A percentile compares a stretch with the other conserved stretches of the same genome.
Conservation (phyloP, 1,140 invertebrate species). For the Drosophila sp. region DNA sequence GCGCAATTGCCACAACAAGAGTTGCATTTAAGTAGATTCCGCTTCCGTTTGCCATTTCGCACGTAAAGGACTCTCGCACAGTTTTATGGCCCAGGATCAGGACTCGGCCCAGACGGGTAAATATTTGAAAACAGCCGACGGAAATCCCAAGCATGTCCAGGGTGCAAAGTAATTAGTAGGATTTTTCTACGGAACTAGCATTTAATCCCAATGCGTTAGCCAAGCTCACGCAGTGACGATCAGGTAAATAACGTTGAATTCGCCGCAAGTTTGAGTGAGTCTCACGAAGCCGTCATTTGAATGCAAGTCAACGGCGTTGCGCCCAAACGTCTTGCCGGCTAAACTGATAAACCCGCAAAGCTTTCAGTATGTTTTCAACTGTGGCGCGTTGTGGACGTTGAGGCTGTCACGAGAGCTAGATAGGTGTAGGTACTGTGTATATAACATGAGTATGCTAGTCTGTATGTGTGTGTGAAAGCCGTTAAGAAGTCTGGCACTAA, state of each 20-base stretch:
- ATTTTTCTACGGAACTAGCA: conserved; percentile 56
- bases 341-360: conserved; percentile 51
- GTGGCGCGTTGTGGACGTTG: conserved; percentile 69
- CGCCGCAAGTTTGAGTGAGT: conserved; percentile 34
- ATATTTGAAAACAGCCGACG: conserved; percentile 51
- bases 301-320: conserved; percentile 48
- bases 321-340: conserved; percentile 29
- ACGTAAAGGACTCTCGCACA: conserved; percentile 41
- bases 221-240: conserved; percentile 36
- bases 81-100: conserved; percentile 22
- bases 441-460: conserved; percentile 11
- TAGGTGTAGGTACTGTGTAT: conserved; percentile 33
- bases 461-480: conserved; percentile 65
- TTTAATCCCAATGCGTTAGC: conserved; percentile 47
- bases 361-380: conserved; percentile 72
- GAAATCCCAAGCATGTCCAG: conserved; percentile 48
- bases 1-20: conserved; percentile 24
- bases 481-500: conserved; percentile 69
- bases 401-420: conserved; percentile 45
- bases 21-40: conserved; percentile 23
- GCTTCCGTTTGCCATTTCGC: conserved; percentile 76
- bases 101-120: conserved; percentile 34
- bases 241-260: conserved; percentile 49
- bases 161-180: conserved; percentile 37
- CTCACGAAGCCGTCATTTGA: conserved; percentile 42